These are phyloP conservation scores for Umimayanthus kanabou DNA, from an alignment of 92 coral and sea anemone genomes.

Conservation along the genomic window DNA sequence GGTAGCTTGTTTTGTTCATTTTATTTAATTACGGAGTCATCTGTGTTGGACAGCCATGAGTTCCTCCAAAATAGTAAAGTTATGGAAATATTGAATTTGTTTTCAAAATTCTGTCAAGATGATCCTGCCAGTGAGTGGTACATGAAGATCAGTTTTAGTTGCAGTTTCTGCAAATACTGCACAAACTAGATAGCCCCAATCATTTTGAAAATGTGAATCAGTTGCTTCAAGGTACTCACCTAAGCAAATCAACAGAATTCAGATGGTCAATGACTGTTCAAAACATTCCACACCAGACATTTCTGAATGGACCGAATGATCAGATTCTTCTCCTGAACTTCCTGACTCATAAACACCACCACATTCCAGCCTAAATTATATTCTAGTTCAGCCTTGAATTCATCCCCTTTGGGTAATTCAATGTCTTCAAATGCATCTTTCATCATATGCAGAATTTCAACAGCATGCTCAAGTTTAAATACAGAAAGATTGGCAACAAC, in stretches of 20 bases:
- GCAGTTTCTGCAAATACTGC: too few species aligned
- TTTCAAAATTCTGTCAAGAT: too few species aligned
- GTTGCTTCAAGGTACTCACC: not conserved
- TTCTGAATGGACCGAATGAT: not conserved
- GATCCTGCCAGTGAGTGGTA: too few species aligned
- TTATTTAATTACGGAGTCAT: too few species aligned
- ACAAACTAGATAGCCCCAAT: too few species aligned
- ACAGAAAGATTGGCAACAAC: conserved; percentile 27
- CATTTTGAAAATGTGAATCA: too few species aligned
- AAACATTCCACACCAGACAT: conserved; percentile 6
- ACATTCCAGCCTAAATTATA: not conserved
- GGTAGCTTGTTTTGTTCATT: too few species aligned
- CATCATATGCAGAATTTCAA: conserved; percentile 54
- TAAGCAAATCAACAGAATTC: not conserved
- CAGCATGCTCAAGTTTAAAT: conserved; percentile 25
- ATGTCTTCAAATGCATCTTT: conserved; percentile 48
- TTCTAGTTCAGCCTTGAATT: not conserved
- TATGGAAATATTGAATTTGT: too few species aligned
- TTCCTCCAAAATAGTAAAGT: too few species aligned
- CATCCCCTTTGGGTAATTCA: conserved; percentile 25
- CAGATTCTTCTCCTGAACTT: conserved; percentile 26
- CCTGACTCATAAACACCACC: conserved; percentile 15
- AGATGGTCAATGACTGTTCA: not conserved
- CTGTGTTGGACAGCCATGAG: too few species aligned
- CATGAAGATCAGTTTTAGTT: too few species aligned